A percentile compares a stretch with the other conserved stretches of the same genome.
Conservation (phyloP, 2,888 invertebrate genomes). For the Lingula anatina region DNA sequence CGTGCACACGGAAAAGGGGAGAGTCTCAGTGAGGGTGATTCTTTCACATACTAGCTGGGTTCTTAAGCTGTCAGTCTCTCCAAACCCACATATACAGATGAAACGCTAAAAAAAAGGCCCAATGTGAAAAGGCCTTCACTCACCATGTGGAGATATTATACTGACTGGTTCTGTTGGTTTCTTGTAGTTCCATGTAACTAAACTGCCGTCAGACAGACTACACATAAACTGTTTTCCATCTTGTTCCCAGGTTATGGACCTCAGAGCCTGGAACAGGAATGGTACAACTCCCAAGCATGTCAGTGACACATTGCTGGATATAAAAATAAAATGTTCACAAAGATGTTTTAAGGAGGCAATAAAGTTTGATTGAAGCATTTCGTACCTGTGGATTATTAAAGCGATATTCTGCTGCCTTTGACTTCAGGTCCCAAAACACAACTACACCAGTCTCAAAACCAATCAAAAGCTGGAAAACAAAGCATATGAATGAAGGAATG, state of each 20-base stretch:
- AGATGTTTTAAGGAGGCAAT: too few relatives aligned
- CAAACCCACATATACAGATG: constrained; percentile 2
- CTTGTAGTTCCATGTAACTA: constrained; percentile 87
- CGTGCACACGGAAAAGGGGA: too few relatives aligned
- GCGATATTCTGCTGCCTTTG: constrained; percentile 73
- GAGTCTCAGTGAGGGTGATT: neutral
- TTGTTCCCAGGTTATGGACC: constrained; percentile 92
- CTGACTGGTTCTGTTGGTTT: constrained; percentile 71
- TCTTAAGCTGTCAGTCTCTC: neutral
- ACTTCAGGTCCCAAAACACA: constrained; percentile 92
- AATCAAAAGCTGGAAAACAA: constrained; percentile 73
- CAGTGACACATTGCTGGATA: too few relatives aligned
- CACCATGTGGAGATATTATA: constrained; percentile 88
- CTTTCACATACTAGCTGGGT: neutral
- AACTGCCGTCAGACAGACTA: constrained; percentile 86
- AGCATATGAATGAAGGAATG: too few relatives aligned
- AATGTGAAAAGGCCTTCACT: too few relatives aligned
- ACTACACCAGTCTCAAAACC: constrained; percentile 92
- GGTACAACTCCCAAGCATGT: too few relatives aligned
- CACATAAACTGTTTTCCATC: constrained; percentile 98
- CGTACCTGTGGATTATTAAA: constrained; percentile 45
- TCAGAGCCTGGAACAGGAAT: constrained; percentile 60
- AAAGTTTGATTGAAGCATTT: too few relatives aligned
- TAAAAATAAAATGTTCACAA: too few relatives aligned
- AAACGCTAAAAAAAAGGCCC: too few relatives aligned